Evolutionary conservation across 2,797 vertebrate species (phyloP).

Genomic region (Brachyalestes nurse): DNA sequence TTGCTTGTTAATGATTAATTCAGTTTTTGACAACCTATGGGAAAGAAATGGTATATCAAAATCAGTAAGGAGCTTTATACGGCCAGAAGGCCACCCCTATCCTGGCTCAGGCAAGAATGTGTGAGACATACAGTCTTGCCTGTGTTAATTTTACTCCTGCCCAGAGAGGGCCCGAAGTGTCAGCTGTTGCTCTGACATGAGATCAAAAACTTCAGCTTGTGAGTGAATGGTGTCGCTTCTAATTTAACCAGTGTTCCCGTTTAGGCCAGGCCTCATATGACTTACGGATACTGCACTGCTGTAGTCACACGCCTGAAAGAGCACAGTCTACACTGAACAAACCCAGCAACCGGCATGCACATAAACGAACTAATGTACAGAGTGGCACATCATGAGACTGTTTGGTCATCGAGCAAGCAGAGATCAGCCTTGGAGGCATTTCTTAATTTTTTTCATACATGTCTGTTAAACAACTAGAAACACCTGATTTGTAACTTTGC

Average conservation of each 20-base stretch:
- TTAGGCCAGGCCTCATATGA: conserved; percentile 44
- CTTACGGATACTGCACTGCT: conserved; percentile 13
- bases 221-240: conserved; percentile 13
- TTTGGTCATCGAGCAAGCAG: not conserved
- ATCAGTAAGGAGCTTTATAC: no score
- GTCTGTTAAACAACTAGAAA: not conserved
- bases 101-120: not conserved
- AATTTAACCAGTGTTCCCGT: conserved; percentile 29
- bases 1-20: not conserved
- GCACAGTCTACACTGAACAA: not conserved
- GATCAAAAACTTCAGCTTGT: not conserved
- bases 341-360: not conserved
- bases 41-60: no score
- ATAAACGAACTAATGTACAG: not conserved
- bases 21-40: not conserved
- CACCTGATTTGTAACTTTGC: not conserved
- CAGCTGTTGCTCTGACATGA: not conserved
- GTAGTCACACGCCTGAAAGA: conserved; percentile 17
- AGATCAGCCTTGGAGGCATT: not conserved
- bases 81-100: not conserved
- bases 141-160: conserved; percentile 7
- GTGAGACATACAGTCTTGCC: not conserved
- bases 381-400: not conserved
- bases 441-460: not conserved
- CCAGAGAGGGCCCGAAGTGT: not conserved